These are phyloP conservation scores for Rhagoletis zephyria DNA, from an alignment of 1,140 invertebrate genomes.

Conservation along the genomic window DNA sequence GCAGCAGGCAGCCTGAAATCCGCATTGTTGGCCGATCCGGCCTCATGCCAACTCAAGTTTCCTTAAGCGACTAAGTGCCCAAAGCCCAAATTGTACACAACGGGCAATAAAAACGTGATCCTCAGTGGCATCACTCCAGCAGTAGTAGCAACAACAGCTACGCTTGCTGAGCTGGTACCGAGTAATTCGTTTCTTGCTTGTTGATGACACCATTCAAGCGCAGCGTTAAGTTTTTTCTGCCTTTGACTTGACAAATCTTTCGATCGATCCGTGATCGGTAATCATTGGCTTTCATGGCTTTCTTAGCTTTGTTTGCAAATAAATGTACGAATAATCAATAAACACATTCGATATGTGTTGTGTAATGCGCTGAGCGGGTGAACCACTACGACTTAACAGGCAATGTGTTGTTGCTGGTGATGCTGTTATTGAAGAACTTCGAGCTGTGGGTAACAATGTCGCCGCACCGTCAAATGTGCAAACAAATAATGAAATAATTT, in stretches of 20 bases:
- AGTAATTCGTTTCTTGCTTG: neutral
- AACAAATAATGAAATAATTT: neutral
- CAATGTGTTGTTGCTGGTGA: neutral
- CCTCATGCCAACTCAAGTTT: constrained; percentile 3
- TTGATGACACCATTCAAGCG: neutral
- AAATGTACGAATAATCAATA: constrained; percentile 31
- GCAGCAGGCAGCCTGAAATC: neutral
- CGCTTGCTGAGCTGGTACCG: neutral
- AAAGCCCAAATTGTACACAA: neutral
- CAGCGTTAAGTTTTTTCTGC: neutral
- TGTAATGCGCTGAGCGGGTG: neutral
- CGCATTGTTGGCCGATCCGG: constrained; percentile 26
- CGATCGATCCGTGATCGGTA: constrained; percentile 26
- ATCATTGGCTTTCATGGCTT: constrained; percentile 37
- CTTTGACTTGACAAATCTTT: constrained; percentile 40
- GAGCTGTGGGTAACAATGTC: neutral
- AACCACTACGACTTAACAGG: neutral
- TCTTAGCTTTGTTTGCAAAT: neutral
- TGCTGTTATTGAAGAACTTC: neutral
- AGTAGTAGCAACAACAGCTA: neutral
- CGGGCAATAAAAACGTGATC: neutral
- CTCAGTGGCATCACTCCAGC: neutral
- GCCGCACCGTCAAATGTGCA: neutral
- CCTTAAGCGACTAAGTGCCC: constrained; percentile 30
- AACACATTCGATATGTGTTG: constrained; percentile 34